Evolutionary conservation across 2,113 vertebrate genomes (phyloP).

Genomic region (Columbina picui): DNA sequence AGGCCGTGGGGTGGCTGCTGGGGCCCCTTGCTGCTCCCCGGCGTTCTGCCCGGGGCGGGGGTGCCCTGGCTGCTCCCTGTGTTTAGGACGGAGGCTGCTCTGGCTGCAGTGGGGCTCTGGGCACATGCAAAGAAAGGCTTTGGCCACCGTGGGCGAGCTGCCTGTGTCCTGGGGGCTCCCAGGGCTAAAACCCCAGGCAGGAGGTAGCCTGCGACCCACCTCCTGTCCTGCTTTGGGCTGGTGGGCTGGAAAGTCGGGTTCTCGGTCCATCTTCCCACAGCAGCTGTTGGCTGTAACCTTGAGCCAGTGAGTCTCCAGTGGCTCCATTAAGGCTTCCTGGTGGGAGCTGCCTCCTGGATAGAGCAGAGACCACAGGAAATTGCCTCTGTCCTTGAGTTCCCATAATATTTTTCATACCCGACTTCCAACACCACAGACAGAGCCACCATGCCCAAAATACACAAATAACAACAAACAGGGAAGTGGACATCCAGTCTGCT

Average conservation of each 20-base stretch:
- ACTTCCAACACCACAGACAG: not conserved
- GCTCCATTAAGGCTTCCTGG: not conserved
- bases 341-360: not conserved
- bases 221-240: not conserved
- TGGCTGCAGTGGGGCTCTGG: not conserved
- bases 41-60: not conserved
- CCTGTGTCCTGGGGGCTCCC: not conserved
- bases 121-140: not conserved
- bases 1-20: not conserved
- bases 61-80: not conserved
- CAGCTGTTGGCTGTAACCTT: not conserved
- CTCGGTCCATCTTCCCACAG: not conserved
- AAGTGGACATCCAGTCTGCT: not conserved
- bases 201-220: not conserved
- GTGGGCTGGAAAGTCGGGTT: rapidly evolving
- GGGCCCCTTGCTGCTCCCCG: not conserved
- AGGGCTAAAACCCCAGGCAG: rapidly evolving
- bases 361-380: not conserved
- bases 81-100: not conserved
- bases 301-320: not conserved
- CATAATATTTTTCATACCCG: not conserved
- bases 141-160: not conserved
- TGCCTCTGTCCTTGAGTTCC: not conserved
- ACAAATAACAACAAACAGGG: not conserved
- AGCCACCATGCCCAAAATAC: rapidly evolving